Evolutionary conservation across 2,113 vertebrate genomes (phyloP).

Genomic region (Perca schrenkii): DNA sequence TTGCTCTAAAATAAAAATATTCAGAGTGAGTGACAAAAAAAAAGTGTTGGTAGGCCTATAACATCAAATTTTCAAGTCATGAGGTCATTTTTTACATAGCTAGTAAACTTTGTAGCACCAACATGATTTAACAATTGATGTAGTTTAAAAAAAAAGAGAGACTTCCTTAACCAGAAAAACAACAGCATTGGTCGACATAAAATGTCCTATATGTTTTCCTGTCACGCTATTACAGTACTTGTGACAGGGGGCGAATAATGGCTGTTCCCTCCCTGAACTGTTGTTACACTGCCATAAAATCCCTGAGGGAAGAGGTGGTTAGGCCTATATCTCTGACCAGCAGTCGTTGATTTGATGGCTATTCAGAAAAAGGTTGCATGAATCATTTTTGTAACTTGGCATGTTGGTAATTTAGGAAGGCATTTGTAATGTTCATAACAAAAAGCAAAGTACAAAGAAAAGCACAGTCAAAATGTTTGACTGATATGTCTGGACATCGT

Average conservation of each 20-base stretch:
- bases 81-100: neutral
- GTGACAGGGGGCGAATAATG: neutral
- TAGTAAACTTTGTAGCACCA: neutral
- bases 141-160: neutral
- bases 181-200: neutral
- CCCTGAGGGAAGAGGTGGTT: neutral
- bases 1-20: neutral
- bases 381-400: neutral
- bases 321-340: neutral
- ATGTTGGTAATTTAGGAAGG: neutral
- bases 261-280: neutral
- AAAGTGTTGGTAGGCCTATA: neutral
- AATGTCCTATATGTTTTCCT: neutral
- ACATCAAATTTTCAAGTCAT: neutral
- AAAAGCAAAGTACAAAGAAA: constrained; percentile 4
- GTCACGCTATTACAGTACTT: neutral
- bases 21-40: neutral
- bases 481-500: constrained; percentile 26
- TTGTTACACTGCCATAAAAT: neutral
- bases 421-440: neutral
- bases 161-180: neutral
- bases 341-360: neutral
- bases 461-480: constrained; percentile 25
- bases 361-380: too few species aligned
- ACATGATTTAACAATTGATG: neutral